Evolutionary conservation across 2,113 vertebrate genomes (phyloP).

Genomic region (Jaculus jaculus): DNA sequence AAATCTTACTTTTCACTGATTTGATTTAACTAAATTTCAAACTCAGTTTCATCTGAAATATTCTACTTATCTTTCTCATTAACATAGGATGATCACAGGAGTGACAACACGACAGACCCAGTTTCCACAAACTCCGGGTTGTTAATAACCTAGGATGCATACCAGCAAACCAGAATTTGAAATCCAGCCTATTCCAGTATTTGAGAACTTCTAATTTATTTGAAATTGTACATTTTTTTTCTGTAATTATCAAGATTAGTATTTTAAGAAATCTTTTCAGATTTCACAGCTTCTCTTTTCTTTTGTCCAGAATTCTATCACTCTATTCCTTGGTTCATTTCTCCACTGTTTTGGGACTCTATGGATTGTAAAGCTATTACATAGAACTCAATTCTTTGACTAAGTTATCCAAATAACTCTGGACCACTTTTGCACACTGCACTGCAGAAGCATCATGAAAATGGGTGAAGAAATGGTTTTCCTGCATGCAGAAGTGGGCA

Average conservation of each 20-base stretch:
- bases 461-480: background rate
- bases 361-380: background rate
- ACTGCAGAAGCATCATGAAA: background rate
- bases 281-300: background rate
- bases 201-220: background rate
- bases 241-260: background rate
- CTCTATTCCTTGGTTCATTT: background rate
- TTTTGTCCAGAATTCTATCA: background rate
- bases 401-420: background rate
- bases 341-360: background rate
- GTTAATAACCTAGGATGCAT: no score
- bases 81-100: background rate
- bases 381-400: background rate
- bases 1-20: background rate
- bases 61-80: background rate
- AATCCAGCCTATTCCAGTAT: background rate
- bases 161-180: background rate
- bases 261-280: background rate
- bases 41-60: background rate
- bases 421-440: background rate
- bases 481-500: background rate
- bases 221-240: background rate
- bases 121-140: background rate
- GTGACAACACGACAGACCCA: background rate
- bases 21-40: background rate